Evolutionary conservation across 2,888 invertebrate genomes (phyloP), one percentile per base, ranked within the genome.

Genomic region (Acronicta leporina): DNA sequence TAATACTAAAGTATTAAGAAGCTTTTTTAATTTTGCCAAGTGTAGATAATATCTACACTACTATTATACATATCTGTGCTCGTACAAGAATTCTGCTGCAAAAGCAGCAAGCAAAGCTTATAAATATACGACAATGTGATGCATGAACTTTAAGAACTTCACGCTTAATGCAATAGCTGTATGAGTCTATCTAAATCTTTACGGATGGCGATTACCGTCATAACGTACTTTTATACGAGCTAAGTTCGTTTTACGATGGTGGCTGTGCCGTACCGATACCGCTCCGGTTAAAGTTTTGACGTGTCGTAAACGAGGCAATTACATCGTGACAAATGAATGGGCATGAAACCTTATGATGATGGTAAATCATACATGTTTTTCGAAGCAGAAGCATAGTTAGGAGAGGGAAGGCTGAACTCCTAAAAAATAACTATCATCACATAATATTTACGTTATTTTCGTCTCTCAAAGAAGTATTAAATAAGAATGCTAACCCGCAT

Each of bases 201-300:
- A 20, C 51, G 53, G 56, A 14, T 65, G 38, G 49, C 51, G 50
- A 68, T 79, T 69, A 68, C 60, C 56, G 58, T 68, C 76, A 68
- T 78, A 78, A 69, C 58, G 77, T 60, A 72, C 67, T 78, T 81
- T 82, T 79, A 75, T 81, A 81, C 67, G 75, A 72, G 62, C 67
- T 27, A 79, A 80, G 67, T 82, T 81, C 63, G 56, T 71, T 74
- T 63, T 4, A 38, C 62, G 57, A 73, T 11, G 70, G 51, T 43
- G 61, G 62, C 61, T 68, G 67, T 62, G 64, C 55, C 47, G 45
- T 15, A 20, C 59, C 60, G 70, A 68, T 78, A 80, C 55, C 52
- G 57, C 25, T 10, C 13, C 48, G 44, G 62, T 63, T 62, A 69
- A 80, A 78, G 75, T 80, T 80, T 65, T 75, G 75, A 80, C 73